These are phyloP conservation scores for Periplaneta americana DNA, from an alignment of 1,140 invertebrate genomes.

Conservation along the genomic window DNA sequence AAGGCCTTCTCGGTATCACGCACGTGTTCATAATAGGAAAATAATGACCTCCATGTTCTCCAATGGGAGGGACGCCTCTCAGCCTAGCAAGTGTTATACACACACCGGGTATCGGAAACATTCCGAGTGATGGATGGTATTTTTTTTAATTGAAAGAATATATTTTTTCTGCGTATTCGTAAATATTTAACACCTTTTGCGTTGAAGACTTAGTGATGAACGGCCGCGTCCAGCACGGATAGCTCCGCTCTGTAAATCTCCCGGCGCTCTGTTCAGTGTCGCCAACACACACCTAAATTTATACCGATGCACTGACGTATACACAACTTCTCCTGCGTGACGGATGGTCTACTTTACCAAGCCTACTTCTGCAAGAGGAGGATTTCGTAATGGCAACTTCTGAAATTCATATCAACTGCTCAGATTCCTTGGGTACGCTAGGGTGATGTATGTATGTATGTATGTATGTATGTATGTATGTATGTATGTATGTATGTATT, in stretches of 20 bases:
- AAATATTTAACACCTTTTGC: not conserved
- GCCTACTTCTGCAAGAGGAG: constrained; percentile 22
- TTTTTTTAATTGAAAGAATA: not conserved
- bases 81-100: not conserved
- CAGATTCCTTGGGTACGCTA: not conserved
- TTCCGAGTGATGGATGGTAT: not conserved
- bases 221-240: not conserved
- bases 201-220: not conserved
- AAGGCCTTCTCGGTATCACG: no score
- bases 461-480: no score
- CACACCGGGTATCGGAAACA: not conserved
- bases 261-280: not conserved
- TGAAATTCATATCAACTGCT: not conserved
- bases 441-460: not conserved
- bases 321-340: not conserved
- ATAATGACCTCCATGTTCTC: no score
- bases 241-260: not conserved
- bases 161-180: not conserved
- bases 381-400: not conserved
- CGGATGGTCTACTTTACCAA: constrained; percentile 43
- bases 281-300: not conserved
- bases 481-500: no score
- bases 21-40: no score
- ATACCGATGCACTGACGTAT: not conserved
- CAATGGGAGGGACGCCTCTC: not conserved